Base-by-base conservation (phyloP, 2,113 vertebrate genomes). In the Macheiramphus alcinus region DNA sequence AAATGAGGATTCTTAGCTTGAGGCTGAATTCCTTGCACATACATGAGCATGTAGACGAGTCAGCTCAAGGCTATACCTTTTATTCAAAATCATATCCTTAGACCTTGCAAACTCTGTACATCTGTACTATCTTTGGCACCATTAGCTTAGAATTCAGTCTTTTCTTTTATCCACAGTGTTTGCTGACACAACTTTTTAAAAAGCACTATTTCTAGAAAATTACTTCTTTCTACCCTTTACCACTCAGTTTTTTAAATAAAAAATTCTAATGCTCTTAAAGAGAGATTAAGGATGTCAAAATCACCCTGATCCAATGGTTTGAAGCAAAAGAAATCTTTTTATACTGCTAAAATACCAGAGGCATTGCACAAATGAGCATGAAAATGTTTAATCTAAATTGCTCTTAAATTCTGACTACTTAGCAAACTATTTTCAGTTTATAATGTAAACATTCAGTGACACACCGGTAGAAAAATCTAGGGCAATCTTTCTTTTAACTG, bases 321-420 rank as follows among this genome's bases (percentile, higher is more conserved):
- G 81, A 96, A 95, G 90, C 87, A 84, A 90, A 95, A 93, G 78
- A 97, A 97, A 97, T 97, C 96, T 97, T 96, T 97, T 97, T 84
- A 96, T 97, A 96, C 86, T 92, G 95, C 87, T 95, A 94, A 97
- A 98, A 93, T 83, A 93, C 80, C 94, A 95, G 92, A 88, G 95
- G 88, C 92, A 90, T 83, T 95, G 94, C 95, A 94, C 79, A 98
- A 98, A 98, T 94, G 93, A 97, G 94, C 70, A 93, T 97, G 95
- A 97, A 98, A 91, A 93, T 15, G 59, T 94, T 97, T 97, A 97
- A 98, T 94, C 92, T 95, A 96, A 97, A 97, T 97, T 93, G 87
- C 86, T 95, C 38, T 95, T 96, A 94, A 96, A 95, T 97, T 97
- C 79, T 90, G 83, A 96, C 92, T 97, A 97, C 95, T 97, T 96